phyloP scores from a whole-genome alignment of 2,797 vertebrate genomes.

The Spheniscus humboldti region DNA sequence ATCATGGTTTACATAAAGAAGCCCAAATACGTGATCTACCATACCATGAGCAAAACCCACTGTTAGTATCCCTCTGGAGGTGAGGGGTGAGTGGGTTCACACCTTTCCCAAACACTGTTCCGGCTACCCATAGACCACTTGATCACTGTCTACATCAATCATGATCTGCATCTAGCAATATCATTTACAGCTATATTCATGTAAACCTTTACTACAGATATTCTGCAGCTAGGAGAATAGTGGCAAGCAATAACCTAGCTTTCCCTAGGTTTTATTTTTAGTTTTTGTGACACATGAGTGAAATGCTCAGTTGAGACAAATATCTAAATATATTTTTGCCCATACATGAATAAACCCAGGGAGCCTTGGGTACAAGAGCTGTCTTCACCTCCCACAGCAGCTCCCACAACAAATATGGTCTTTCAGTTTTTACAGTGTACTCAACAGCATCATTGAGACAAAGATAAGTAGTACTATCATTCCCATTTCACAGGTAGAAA shows the following conservation, averaged over 20 bases:
- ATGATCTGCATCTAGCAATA: not conserved
- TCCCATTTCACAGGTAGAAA: not conserved
- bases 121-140: not conserved
- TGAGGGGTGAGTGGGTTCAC: not conserved
- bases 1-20: not conserved
- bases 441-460: not conserved
- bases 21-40: not conserved
- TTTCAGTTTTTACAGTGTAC: not conserved
- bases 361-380: not conserved
- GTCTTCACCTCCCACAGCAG: not conserved
- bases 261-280: conserved; percentile 8
- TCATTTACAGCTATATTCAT: not conserved
- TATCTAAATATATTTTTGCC: conserved; percentile 5
- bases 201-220: not conserved
- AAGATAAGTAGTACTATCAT: not conserved
- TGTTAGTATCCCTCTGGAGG: not conserved
- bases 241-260: not conserved
- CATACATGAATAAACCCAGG: not conserved
- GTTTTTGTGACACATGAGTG: not conserved
- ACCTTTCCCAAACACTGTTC: not conserved
- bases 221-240: not conserved
- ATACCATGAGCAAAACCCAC: not conserved
- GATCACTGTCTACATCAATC: not conserved
- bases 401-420: not conserved
- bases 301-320: not conserved